Evolutionary conservation across 1,140 invertebrate species (phyloP), one percentile per base, ranked within the genome.

Genomic region (Lordiphosa mommai): DNA sequence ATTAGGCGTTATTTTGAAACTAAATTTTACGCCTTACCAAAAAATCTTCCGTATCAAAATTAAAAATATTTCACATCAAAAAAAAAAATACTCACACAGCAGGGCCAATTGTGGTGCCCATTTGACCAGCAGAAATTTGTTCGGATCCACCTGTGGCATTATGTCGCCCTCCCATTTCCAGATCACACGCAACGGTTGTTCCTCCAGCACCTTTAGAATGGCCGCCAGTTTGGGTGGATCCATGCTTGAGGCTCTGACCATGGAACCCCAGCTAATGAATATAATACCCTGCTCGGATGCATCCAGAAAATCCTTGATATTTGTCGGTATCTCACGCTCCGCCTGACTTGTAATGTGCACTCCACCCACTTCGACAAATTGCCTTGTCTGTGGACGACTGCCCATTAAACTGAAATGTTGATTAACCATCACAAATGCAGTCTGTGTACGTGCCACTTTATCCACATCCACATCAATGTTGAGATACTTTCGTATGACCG

Each of bases 31-130:
- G n/a, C n/a, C n/a, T n/a, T n/a, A n/a, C n/a, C n/a, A n/a, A n/a
- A n/a, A n/a, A n/a, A n/a, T n/a, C n/a, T n/a, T n/a, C n/a, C n/a
- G n/a, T n/a, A n/a, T n/a, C n/a, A n/a, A n/a, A n/a, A n/a, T n/a
- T n/a, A n/a, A n/a, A n/a, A n/a, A n/a, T n/a, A n/a, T n/a, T n/a
- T n/a, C n/a, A n/a, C n/a, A n/a, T n/a, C n/a, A n/a, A n/a, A 17
- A 17, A 17, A 17, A 1, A 17, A 23, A 27, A 27, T 27, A 86
- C 80, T 90, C 89, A 94, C 93, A 92, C 50, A 94, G 89, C 74
- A 94, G 90, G 61, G 92, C 92, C 32, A 92, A 89, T 88, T 95
- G 94, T 1, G 94, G 94, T 29, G 93, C 88, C 93, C 94, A 95
- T 64, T 91, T 91, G 1, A 90, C 77, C 5, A 93, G 86, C 33